Evolutionary conservation across 1,140 invertebrate genomes (phyloP).

Genomic region (Ctenoplectra terminalis): DNA sequence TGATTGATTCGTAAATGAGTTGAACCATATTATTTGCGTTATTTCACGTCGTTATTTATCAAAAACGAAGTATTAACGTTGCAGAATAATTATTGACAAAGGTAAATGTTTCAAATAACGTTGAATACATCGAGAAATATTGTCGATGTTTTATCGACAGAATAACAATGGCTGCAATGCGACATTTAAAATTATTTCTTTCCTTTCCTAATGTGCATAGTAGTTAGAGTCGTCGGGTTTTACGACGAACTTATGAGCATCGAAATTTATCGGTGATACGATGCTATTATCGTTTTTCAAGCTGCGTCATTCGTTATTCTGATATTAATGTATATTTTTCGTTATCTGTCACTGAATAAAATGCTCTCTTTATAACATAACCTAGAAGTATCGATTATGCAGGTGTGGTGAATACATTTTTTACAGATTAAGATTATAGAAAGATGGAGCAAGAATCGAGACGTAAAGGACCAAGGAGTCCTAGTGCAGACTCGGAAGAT

Average conservation of each 20-base stretch:
- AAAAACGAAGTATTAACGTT: neutral
- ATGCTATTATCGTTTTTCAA: neutral
- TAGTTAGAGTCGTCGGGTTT: neutral
- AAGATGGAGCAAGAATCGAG: slow-evolving; percentile 77
- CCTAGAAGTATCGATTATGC: neutral
- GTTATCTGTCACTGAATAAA: neutral
- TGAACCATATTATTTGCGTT: slow-evolving; percentile 23
- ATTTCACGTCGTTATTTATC: slow-evolving; percentile 3
- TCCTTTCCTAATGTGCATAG: neutral
- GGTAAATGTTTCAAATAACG: slow-evolving; percentile 23
- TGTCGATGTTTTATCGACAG: slow-evolving; percentile 19
- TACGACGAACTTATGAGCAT: neutral
- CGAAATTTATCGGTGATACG: neutral
- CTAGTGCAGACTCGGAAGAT: slow-evolving; percentile 78
- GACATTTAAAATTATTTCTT: slow-evolving; percentile 40
- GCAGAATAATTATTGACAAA: neutral
- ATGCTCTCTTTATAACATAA: neutral
- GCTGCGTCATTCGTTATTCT: neutral
- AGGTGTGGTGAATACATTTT: neutral
- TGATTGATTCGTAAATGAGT: neutral
- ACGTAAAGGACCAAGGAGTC: slow-evolving; percentile 77
- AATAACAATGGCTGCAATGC: slow-evolving; percentile 64
- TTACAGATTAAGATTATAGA: neutral
- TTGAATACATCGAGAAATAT: neutral
- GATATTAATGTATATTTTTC: neutral